Conservation (phyloP, 2,888 invertebrate species). For the Bunonema sp. region DNA sequence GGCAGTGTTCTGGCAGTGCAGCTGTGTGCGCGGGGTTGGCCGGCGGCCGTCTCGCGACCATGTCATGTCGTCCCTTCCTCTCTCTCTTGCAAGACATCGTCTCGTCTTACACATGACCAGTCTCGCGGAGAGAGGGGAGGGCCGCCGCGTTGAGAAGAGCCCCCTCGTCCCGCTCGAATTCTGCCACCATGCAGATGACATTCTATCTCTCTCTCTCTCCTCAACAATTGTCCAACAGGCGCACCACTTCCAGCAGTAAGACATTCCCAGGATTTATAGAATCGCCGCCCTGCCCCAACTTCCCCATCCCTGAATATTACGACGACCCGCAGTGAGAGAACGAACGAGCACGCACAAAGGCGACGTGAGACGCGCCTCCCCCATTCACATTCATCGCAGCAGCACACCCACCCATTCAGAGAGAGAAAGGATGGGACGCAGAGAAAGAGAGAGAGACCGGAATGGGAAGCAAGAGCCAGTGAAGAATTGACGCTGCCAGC, state of each 20-base stretch:
- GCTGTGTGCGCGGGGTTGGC: too few relatives aligned
- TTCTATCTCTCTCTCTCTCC: too few relatives aligned
- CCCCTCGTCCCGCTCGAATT: too few relatives aligned
- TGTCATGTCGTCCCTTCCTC: too few relatives aligned
- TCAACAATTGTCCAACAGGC: background rate
- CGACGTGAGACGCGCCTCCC: background rate
- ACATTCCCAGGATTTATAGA: slow-evolving; percentile 1
- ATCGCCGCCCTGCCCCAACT: background rate
- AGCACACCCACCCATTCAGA: background rate
- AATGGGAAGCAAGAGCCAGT: background rate
- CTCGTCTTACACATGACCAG: too few relatives aligned
- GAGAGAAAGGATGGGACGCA: background rate
- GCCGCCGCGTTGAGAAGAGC: too few relatives aligned
- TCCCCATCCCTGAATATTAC: slow-evolving; percentile 1
- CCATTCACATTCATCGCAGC: slow-evolving; percentile 1
- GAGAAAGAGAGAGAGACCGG: background rate
- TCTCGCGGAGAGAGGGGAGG: too few relatives aligned
- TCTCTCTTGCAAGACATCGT: too few relatives aligned
- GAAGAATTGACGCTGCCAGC: background rate
- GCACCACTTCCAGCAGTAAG: background rate
- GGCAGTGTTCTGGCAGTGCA: too few relatives aligned
- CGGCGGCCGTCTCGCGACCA: too few relatives aligned
- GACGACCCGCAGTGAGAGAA: too few relatives aligned
- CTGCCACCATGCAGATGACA: too few relatives aligned
- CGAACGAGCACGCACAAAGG: background rate